Evolutionary conservation across 1,140 invertebrate genomes (phyloP), one percentile per base, ranked within the genome.

Genomic region (Ostrea denselamellosa): DNA sequence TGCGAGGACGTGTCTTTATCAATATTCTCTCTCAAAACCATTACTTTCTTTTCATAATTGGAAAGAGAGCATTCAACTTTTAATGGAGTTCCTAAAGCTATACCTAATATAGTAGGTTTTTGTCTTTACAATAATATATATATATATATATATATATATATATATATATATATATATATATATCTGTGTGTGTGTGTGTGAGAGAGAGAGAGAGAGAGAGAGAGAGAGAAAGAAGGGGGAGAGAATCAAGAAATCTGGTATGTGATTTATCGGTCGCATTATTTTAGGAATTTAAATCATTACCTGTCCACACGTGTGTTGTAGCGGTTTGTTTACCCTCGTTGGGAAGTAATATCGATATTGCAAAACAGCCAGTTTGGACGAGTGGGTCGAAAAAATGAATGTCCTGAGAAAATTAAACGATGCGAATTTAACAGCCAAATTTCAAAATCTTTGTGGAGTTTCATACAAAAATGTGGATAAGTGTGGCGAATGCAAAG

Each of bases 361-460:
- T 77, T 77, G 68, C 68, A 22, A 77, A 34, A 25, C 12, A 25
- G 68, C 8, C 68, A 22, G 22, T 25, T 22, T 12, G 25, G 14
- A 28, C 9, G 9, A 8, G 25, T 28, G 68, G 9, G 5, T 8
- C n/a, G 19, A 58, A 12, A 10, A 58, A 19, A 83, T 83, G 82
- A 22, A 83, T 19, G 44, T 53, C 53, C 51, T 83, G 28, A 83
- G 53, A 54, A 52, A 83, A n/a, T 83, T 87, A 22, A 87, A 83
- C 56, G 34, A 88, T 54, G 77, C 87, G 7, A 51, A 88, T 81
- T 83, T 81, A 52, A 88, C 87, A 28, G 87, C 87, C 19, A 86
- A 54, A 65, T 88, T 88, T 68, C 87, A 88, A 83, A 51, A 51
- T 14, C 65, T 86, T 25, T 88, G 87, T 83, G 87, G 87, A 86